Base-by-base conservation (phyloP, 2,113 vertebrate species). In the Ceratotherium simum region DNA sequence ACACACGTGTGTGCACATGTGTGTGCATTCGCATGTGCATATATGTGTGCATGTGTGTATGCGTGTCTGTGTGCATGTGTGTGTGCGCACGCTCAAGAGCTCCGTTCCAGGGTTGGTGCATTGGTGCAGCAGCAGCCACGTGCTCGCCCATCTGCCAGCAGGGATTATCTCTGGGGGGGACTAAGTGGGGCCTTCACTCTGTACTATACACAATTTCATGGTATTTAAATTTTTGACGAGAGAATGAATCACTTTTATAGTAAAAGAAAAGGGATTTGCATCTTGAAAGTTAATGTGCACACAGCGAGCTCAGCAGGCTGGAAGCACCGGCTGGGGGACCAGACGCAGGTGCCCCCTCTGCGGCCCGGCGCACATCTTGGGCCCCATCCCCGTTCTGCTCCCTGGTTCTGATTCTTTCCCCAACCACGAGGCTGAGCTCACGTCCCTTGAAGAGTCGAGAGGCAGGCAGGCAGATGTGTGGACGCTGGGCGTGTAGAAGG, bases 401-500 rank as follows among this genome's bases (percentile, higher is more conserved):
- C 51, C 33, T 9, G 13, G 48, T 21, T 39, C 33, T 23, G 16
- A 5, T 27, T n/a, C 54, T 46, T 25, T 20, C 3, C 39, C 0
- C 23, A 56, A 21, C 46, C 21, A 10, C 3, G 48, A 8, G 39
- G 39, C 33, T 3, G 75, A 31, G 42, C 39, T 13, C 20, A 13
- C 0, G 0, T 21, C 13, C 56, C 33, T 31, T 4, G 72, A 31
- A 8, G 23, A 60, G 33, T 4, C 21, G 23, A 42, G 72, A 27
- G 9, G 39, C 67, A 12, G 79, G 23, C 10, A 11, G 39, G 76
- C 2, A 4, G 64, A 4, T 42, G 23, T 8, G 42, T 21, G 73
- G 56, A 25, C 69, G 0, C 1, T 3, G 21, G 31, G 16, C 3
- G 1, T 3, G 5, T 7, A 1, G 25, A 1, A 1, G 36, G 65